Conservation (phyloP, 2,113 vertebrate genomes). For the Progne subis region DNA sequence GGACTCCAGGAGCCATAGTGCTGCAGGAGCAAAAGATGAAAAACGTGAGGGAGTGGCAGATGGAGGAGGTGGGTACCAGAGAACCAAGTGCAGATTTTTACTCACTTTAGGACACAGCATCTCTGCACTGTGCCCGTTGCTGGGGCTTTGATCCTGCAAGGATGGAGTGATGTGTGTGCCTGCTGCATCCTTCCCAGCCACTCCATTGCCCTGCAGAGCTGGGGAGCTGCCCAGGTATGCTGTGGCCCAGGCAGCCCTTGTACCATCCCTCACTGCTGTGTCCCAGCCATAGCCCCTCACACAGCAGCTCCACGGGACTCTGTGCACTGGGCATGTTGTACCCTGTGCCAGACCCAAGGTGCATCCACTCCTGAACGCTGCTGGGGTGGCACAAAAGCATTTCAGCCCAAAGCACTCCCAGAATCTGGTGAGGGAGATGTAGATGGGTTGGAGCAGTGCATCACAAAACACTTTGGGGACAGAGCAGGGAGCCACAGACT, state of each 20-base stretch:
- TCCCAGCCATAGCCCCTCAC: background rate
- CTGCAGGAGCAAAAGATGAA: background rate
- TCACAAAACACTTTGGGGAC: background rate
- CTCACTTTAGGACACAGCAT: background rate
- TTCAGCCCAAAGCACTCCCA: background rate
- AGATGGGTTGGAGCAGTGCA: background rate
- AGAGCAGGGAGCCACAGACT: background rate
- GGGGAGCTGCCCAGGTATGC: background rate
- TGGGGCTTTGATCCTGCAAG: background rate
- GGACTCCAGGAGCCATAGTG: background rate
- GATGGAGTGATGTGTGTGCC: background rate
- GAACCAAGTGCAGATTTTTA: background rate
- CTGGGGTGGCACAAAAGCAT: background rate
- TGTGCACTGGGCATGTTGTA: background rate
- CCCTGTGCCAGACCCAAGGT: background rate
- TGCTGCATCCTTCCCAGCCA: background rate
- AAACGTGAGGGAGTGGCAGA: background rate
- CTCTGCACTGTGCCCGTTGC: rapidly evolving
- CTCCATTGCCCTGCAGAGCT: background rate
- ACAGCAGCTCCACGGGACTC: background rate
- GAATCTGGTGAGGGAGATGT: background rate
- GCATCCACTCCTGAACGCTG: rapidly evolving
- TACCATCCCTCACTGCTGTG: background rate
- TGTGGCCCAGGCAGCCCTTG: background rate
- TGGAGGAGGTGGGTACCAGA: background rate